Percentiles rank a stretch among this genome's conserved stretches.
These are phyloP conservation scores for Oriolus oriolus DNA, from an alignment of 2,113 vertebrate genomes.

Conservation along the genomic window DNA sequence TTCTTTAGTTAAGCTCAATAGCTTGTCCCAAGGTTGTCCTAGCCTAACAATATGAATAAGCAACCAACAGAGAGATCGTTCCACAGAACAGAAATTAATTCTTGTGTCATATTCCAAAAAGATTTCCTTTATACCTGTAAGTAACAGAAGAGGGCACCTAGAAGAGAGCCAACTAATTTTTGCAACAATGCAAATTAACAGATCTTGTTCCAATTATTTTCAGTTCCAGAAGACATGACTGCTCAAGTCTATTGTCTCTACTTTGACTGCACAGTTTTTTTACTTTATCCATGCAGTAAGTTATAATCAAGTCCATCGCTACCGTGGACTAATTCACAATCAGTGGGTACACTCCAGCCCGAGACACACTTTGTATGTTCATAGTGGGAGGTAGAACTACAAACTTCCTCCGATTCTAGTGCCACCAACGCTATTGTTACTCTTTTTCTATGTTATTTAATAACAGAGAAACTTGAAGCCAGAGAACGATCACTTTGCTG, in stretches of 20 bases:
- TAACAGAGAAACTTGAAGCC: neutral
- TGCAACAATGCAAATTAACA: neutral
- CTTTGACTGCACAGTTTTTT: neutral
- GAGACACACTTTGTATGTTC: rapidly evolving
- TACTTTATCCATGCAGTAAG: neutral
- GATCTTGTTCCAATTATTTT: neutral
- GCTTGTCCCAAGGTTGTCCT: neutral
- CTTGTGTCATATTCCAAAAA: neutral
- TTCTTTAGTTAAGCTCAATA: neutral
- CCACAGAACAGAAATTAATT: neutral
- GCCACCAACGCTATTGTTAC: rapidly evolving
- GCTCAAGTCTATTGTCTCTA: neutral
- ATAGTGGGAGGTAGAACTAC: neutral
- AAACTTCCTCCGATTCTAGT: rapidly evolving
- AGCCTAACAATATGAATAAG: neutral
- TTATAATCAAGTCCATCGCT: neutral
- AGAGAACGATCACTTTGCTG: neutral
- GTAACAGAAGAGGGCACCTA: neutral
- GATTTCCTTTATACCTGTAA: neutral
- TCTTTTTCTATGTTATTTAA: neutral
- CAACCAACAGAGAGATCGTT: neutral
- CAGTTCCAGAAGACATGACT: neutral
- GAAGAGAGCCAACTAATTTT: neutral
- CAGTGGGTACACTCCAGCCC: rapidly evolving
- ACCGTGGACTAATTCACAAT: neutral